Percentiles rank a stretch among this genome's conserved stretches.
Evolutionary conservation across 1,140 invertebrate species (phyloP).

Genomic region (Matsumurasca onukii): DNA sequence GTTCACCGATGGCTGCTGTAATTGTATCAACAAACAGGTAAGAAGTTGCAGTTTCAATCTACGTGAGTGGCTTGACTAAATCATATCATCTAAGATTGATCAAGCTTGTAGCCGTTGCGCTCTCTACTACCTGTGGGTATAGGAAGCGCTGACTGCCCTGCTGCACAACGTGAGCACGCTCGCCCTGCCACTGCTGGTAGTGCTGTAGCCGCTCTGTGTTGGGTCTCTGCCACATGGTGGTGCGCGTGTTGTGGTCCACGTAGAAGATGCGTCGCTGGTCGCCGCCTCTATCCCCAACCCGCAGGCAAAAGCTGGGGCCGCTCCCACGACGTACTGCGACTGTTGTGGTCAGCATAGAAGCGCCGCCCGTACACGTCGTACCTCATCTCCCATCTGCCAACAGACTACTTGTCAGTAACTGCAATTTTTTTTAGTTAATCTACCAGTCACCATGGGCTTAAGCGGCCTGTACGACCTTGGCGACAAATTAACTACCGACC

Average conservation of each 20-base stretch:
- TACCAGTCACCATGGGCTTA: too few species aligned
- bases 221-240: slow-evolving; percentile 97
- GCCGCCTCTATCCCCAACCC: slow-evolving; percentile 95
- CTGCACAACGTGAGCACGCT: slow-evolving; percentile 86
- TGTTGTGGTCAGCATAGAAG: slow-evolving; percentile 97
- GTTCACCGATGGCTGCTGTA: slow-evolving; percentile 22
- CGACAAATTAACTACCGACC: too few species aligned
- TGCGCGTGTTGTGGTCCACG: slow-evolving; percentile 96
- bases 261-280: slow-evolving; percentile 96
- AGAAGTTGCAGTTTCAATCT: too few species aligned
- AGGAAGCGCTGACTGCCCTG: slow-evolving; percentile 96
- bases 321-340: slow-evolving; percentile 94
- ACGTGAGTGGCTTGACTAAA: too few species aligned
- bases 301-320: slow-evolving; percentile 87
- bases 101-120: too few species aligned
- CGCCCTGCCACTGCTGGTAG: slow-evolving; percentile 90
- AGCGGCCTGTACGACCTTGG: too few species aligned
- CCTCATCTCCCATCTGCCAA: slow-evolving; percentile 86
- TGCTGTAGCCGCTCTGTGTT: slow-evolving; percentile 84
- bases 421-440: too few species aligned
- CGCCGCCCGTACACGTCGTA: slow-evolving; percentile 76
- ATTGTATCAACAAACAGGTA: too few species aligned
- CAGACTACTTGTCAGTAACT: too few species aligned
- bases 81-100: too few species aligned
- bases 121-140: slow-evolving; percentile 73